These are phyloP conservation scores for Halcyon senegalensis DNA, from an alignment of 2,113 vertebrate genomes.

Conservation along the genomic window DNA sequence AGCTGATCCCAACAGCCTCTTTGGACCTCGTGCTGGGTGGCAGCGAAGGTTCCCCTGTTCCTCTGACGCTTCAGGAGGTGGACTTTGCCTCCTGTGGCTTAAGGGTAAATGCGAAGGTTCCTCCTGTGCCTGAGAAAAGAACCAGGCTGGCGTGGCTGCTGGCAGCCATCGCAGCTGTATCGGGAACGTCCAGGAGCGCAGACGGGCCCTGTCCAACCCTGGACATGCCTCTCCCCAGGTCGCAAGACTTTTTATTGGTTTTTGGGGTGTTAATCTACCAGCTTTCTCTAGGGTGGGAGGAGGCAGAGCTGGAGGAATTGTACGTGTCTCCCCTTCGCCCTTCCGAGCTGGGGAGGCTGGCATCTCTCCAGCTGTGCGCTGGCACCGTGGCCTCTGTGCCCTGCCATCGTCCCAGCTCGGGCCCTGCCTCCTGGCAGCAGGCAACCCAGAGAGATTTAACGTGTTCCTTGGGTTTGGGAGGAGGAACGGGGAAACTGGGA, in stretches of 20 bases:
- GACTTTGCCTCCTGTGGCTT: background rate
- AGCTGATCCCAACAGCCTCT: background rate
- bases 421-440: background rate
- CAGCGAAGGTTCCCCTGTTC: background rate
- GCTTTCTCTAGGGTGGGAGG: background rate
- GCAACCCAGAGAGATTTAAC: background rate
- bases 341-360: background rate
- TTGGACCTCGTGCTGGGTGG: rapidly evolving
- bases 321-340: background rate
- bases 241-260: background rate
- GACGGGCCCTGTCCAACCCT: background rate
- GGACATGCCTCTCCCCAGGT: background rate
- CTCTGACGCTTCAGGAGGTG: background rate
- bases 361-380: background rate
- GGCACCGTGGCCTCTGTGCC: background rate
- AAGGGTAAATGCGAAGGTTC: background rate
- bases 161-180: background rate
- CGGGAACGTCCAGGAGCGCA: rapidly evolving
- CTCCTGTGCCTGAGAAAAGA: background rate
- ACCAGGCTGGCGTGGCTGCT: background rate
- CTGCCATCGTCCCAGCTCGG: background rate
- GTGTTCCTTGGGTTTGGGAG: background rate
- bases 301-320: background rate
- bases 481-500: background rate
- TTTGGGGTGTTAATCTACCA: background rate